Evolutionary conservation across 1,140 invertebrate genomes (phyloP).

Genomic region (Glossosoma conforme): DNA sequence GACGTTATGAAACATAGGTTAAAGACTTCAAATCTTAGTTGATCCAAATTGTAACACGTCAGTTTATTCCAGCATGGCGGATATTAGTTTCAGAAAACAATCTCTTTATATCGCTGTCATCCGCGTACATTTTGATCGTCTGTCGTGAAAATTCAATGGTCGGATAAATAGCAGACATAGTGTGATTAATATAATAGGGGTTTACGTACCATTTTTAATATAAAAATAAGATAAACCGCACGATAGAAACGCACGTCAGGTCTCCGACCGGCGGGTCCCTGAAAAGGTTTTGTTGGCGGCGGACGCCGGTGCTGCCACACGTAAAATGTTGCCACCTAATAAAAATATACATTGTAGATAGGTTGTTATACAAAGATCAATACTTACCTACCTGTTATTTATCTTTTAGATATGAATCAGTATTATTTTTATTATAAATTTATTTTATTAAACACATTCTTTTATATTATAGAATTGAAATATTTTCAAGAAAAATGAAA

Average conservation of each 20-base stretch:
- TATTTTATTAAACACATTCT: too few relatives aligned
- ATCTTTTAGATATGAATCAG: too few relatives aligned
- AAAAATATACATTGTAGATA: too few relatives aligned
- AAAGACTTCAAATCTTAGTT: too few relatives aligned
- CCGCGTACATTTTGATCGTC: background rate
- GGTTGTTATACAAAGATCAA: too few relatives aligned
- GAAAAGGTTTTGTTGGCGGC: conserved; percentile 13
- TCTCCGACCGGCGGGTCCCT: conserved; percentile 15
- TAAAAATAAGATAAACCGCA: conserved; percentile 9
- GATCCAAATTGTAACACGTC: background rate
- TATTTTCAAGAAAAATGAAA: too few relatives aligned
- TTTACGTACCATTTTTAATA: conserved; percentile 19
- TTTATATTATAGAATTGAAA: too few relatives aligned
- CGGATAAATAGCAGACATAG: background rate
- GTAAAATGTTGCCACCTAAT: too few relatives aligned
- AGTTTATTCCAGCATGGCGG: background rate
- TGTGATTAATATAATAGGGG: background rate
- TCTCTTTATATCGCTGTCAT: background rate
- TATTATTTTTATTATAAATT: too few relatives aligned
- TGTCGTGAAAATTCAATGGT: background rate
- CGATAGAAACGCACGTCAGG: conserved; percentile 13
- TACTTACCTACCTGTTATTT: too few relatives aligned
- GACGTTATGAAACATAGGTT: too few relatives aligned
- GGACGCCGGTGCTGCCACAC: conserved; percentile 11
- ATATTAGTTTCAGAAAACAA: background rate